phyloP scores from a whole-genome alignment of 2,113 vertebrate species.

The Microtus ochrogaster region DNA sequence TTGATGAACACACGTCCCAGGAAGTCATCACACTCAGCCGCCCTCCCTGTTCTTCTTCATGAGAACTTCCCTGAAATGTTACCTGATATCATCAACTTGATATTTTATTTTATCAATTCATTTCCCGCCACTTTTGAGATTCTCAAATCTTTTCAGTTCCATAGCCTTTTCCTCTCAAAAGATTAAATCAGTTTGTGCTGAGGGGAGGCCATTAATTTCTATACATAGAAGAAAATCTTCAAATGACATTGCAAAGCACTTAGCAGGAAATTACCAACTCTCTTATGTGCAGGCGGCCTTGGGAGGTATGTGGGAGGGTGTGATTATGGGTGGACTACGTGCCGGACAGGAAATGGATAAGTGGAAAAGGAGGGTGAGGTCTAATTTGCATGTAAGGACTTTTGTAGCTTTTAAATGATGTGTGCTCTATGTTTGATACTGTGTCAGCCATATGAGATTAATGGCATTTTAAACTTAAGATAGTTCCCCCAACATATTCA shows the following conservation, averaged over 20 bases:
- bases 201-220: background rate
- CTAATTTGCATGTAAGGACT: background rate
- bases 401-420: background rate
- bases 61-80: background rate
- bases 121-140: conserved; percentile 23
- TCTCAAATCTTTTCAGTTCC: background rate
- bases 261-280: background rate
- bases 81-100: background rate
- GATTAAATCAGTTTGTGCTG: background rate
- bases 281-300: background rate
- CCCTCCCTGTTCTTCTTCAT: background rate
- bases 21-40: background rate
- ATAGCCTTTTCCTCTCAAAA: background rate
- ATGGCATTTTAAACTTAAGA: background rate
- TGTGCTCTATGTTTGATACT: background rate
- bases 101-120: background rate
- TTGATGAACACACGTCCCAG: background rate
- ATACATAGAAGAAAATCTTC: background rate
- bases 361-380: background rate
- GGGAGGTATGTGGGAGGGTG: background rate
- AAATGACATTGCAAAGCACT: background rate
- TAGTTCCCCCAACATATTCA: background rate
- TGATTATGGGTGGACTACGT: background rate
- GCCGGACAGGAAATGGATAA: background rate
- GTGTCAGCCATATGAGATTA: background rate